phyloP scores from a whole-genome alignment of 2,113 vertebrate genomes.

The Pseudopipra pipra region DNA sequence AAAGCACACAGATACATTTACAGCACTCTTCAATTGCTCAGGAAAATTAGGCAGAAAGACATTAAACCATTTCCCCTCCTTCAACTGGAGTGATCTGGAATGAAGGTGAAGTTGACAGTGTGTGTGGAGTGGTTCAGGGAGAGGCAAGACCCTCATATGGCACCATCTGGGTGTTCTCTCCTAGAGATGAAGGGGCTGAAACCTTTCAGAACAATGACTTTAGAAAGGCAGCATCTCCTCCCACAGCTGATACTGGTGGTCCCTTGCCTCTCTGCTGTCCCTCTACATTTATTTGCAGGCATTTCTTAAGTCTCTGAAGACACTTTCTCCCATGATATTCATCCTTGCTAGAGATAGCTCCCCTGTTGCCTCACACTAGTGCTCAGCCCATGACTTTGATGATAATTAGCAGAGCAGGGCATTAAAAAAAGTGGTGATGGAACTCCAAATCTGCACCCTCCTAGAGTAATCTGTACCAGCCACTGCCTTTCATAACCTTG shows the following conservation, averaged over 20 bases:
- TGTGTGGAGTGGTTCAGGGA: neutral
- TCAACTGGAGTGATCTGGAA: neutral
- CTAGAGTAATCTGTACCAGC: accelerated
- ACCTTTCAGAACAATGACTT: neutral
- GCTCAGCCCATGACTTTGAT: too few species aligned
- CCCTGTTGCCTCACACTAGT: neutral
- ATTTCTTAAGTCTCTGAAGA: neutral
- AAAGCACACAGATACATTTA: neutral
- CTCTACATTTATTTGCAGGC: neutral
- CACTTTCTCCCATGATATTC: neutral
- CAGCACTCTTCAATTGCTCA: neutral
- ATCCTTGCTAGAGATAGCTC: neutral
- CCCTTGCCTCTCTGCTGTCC: neutral
- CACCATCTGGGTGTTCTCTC: neutral
- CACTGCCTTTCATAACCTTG: neutral
- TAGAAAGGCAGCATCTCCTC: neutral
- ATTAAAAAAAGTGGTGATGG: neutral
- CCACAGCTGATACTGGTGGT: neutral
- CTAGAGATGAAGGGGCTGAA: neutral
- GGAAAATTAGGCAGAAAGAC: neutral
- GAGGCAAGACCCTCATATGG: neutral
- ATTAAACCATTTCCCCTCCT: neutral
- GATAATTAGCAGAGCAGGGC: neutral
- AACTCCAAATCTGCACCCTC: neutral
- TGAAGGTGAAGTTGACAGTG: neutral